Base-by-base conservation (phyloP, 2,797 vertebrate genomes). In the Myoxocephalus aenaeus region DNA sequence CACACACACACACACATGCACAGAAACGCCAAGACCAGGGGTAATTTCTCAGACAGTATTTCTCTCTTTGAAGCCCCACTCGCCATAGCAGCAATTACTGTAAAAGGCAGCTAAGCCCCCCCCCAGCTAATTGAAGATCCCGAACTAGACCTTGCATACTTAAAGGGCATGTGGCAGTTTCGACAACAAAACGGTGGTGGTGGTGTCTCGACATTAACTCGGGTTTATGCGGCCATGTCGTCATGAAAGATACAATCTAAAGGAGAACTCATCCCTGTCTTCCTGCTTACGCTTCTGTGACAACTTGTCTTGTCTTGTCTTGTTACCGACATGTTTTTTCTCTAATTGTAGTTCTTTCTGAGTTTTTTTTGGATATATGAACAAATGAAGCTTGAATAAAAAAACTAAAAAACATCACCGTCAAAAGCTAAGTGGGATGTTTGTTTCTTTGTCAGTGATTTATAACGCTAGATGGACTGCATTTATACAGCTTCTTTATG, bases 31-130 rank as follows among this genome's bases (percentile, higher is more conserved):
- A 74, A 75, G 79, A 87, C 82, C 69, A 81, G 69, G 77, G 82
- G 86, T 92, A 86, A 90, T 92, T 90, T 91, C 77, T 89, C 87
- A 90, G 81, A 88, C 81, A 84, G 88, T 86, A 90, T 93, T 91
- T 91, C 89, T 88, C 77, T 85, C 88, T 90, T 90, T 92, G 87
- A 93, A 91, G 89, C 86, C 82, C 82, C 75, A 66, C 89, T 91
- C 15, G 69, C 87, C 79, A 82, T 64, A 66, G 79, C 87, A 76
- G 86, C 90, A 92, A 92, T 93, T 94, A 93, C 88, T 75, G 91
- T 89, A 89, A 83, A 78, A 89, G 85, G 87, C 73, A 87, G 77
- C 86, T 83, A 82, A 83, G 13, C 29, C 80, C 64, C 46, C 42
- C 22, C 29, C 63, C 1, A 51, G 65, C 83, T 86, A 71, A 78